Conservation (phyloP, 2,113 vertebrate species). For the Galeopterus variegatus region DNA sequence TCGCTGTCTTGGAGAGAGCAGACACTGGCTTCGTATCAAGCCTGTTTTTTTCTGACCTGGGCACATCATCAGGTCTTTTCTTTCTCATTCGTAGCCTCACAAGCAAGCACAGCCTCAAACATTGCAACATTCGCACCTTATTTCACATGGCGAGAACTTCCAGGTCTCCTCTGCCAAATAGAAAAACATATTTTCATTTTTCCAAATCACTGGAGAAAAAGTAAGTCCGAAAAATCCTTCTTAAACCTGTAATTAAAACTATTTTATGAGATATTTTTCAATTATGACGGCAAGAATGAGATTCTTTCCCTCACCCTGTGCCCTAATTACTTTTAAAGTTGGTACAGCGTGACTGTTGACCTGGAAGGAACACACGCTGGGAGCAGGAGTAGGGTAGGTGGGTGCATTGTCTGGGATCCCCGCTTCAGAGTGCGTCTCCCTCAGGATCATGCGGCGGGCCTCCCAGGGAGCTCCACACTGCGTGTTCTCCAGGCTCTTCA, state of each 20-base stretch:
- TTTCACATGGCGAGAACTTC: not conserved
- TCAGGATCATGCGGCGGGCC: too few species aligned
- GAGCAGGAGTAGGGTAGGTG: not conserved
- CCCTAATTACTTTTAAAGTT: too few species aligned
- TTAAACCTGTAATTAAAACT: not conserved
- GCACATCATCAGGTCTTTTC: not conserved
- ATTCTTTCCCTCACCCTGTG: too few species aligned
- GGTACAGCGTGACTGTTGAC: too few species aligned
- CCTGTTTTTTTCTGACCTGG: accelerated
- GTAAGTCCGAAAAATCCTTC: not conserved
- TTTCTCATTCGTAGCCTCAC: not conserved
- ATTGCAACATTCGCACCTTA: not conserved
- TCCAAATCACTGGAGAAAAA: not conserved
- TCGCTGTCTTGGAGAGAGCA: too few species aligned
- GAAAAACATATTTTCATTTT: not conserved
- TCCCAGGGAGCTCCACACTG: not conserved
- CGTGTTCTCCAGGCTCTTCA: not conserved
- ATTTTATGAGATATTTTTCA: not conserved
- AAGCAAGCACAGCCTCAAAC: not conserved
- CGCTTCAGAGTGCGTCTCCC: not conserved
- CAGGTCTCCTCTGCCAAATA: not conserved
- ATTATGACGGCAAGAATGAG: too few species aligned
- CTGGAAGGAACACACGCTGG: not conserved
- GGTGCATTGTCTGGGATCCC: too few species aligned
- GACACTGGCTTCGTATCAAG: too few species aligned